These are phyloP conservation scores for Lepidocyrtoides sp. DNA, from an alignment of 2,888 invertebrate species.

Conservation along the genomic window DNA sequence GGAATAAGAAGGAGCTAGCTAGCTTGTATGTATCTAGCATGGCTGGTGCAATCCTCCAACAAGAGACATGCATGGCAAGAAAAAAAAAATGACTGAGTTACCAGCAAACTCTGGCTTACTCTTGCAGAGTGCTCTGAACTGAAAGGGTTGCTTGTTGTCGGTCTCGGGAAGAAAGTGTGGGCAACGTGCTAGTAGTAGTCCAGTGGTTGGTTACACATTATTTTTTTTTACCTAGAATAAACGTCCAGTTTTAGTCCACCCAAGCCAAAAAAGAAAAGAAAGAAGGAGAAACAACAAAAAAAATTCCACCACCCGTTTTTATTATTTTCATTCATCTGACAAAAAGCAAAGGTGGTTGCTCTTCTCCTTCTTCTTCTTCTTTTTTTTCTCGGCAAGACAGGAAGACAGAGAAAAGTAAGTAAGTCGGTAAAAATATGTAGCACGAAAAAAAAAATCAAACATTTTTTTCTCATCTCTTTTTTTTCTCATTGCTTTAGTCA, in stretches of 20 bases:
- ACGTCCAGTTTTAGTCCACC: not conserved
- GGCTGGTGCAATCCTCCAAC: too few species aligned
- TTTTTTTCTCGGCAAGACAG: not conserved
- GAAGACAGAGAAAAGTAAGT: slow-evolving; percentile 13
- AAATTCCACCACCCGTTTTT: slow-evolving; percentile 21
- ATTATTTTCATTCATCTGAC: not conserved
- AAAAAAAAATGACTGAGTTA: slow-evolving; percentile 13
- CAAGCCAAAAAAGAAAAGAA: slow-evolving; percentile 12
- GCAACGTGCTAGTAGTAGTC: slow-evolving; percentile 66
- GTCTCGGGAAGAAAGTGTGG: slow-evolving; percentile 68
- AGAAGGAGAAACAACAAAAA: not conserved
- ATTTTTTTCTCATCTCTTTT: slow-evolving; percentile 25
- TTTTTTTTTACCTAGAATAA: too few species aligned
- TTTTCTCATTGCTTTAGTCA: slow-evolving; percentile 25
- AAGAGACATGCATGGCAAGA: not conserved
- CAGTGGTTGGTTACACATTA: not conserved
- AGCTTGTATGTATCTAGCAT: too few species aligned
- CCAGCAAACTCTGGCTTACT: slow-evolving; percentile 59
- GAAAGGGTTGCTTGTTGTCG: slow-evolving; percentile 78
- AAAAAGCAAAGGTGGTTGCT: slow-evolving; percentile 47
- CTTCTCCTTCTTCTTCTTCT: not conserved
- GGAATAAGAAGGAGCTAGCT: not conserved
- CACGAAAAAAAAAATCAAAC: slow-evolving; percentile 50
- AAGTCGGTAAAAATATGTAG: slow-evolving; percentile 30
- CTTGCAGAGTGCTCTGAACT: slow-evolving; percentile 76